These are phyloP conservation scores for Pseudomyrmex dendroicus DNA, from an alignment of 1,140 invertebrate species.

Conservation along the genomic window DNA sequence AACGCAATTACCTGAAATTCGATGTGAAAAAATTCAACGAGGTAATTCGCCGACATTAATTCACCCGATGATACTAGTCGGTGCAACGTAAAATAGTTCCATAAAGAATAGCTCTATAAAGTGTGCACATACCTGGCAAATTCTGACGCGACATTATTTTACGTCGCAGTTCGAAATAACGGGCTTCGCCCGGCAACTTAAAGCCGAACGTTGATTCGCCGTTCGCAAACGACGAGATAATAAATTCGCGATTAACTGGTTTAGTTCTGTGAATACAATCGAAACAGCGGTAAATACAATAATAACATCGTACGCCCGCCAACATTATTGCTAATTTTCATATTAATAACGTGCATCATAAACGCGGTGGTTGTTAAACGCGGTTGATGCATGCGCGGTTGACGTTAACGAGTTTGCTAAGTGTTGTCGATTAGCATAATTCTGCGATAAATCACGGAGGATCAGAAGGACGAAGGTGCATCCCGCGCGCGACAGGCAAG, in stretches of 20 bases:
- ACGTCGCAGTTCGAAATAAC: conserved; percentile 5
- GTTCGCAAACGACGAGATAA: background rate
- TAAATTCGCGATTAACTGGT: conserved; percentile 30
- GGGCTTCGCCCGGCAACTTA: background rate
- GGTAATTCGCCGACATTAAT: too few relatives aligned
- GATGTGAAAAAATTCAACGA: too few relatives aligned
- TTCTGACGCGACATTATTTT: conserved; percentile 5
- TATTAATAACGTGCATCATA: conserved; percentile 33
- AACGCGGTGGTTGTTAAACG: background rate
- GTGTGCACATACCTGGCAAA: conserved; percentile 10
- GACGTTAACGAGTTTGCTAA: conserved; percentile 49
- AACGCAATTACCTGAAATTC: too few relatives aligned
- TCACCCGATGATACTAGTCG: too few relatives aligned
- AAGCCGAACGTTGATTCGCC: conserved; percentile 42
- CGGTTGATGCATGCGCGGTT: background rate
- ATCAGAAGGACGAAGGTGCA: background rate
- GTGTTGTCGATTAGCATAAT: conserved; percentile 3
- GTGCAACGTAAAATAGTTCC: background rate
- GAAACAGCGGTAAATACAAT: conserved; percentile 9
- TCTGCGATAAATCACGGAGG: conserved; percentile 22
- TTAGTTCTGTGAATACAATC: background rate
- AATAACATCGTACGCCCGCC: conserved; percentile 25
- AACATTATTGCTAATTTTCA: conserved; percentile 19
- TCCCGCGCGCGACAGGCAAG: background rate
- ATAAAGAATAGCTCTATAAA: background rate